phyloP scores from a whole-genome alignment of 2,888 invertebrate species.

The Agonum fuliginosum region DNA sequence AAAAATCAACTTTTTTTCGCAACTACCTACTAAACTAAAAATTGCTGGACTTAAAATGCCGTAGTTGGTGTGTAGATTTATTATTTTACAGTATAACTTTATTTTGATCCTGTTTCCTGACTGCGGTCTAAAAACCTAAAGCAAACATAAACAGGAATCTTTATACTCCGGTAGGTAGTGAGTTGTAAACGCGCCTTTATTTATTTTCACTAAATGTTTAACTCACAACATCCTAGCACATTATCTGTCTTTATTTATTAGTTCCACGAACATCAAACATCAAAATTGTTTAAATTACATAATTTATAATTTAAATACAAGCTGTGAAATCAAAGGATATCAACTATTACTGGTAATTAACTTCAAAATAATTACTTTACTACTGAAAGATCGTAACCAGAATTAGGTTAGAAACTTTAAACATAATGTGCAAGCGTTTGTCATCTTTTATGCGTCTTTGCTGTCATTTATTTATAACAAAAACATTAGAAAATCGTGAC shows the following conservation, averaged over 20 bases:
- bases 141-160: slow-evolving; percentile 28
- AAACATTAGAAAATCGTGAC: slow-evolving; percentile 25
- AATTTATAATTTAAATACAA: slow-evolving; percentile 25
- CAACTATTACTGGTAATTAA: not conserved
- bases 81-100: too few relatives aligned
- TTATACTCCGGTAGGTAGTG: slow-evolving; percentile 20
- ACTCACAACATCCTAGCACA: not conserved
- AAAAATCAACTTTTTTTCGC: too few relatives aligned
- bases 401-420: not conserved
- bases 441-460: not conserved
- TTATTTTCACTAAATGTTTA: slow-evolving; percentile 5
- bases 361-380: not conserved
- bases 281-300: slow-evolving; percentile 25
- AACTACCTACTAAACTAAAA: too few relatives aligned
- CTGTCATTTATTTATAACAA: slow-evolving; percentile 6
- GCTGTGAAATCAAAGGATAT: not conserved
- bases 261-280: slow-evolving; percentile 4
- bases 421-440: not conserved
- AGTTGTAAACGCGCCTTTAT: slow-evolving; percentile 33
- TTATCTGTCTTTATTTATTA: slow-evolving; percentile 21
- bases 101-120: too few relatives aligned
- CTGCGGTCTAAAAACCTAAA: slow-evolving; percentile 22
- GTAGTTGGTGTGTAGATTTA: too few relatives aligned
- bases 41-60: too few relatives aligned
- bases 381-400: not conserved